Base-by-base conservation (phyloP, 2,888 invertebrate species). In the Rhogogaster chlorosoma region DNA sequence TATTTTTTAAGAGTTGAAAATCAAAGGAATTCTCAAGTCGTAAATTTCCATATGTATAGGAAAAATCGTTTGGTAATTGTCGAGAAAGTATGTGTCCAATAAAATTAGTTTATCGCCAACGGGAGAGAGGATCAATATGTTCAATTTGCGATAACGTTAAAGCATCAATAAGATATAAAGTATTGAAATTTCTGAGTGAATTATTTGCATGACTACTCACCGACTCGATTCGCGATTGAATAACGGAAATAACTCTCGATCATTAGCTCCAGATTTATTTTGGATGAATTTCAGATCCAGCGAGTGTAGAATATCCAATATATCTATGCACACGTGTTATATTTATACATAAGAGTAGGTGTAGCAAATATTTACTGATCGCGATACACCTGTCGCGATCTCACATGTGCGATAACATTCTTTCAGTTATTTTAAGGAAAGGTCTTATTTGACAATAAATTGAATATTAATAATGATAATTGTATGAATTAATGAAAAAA, bases 191-290 rank as follows among this genome's bases (percentile, higher is more conserved):
- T 10, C 18, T 32, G 32, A 32, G 18, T 67, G 32, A 18, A 32
- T 26, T 26, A 18, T 67, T 67, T 6, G 61, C 61, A 29, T 18
- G 7, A 15, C 15, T 32, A 67, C 15, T 32, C 26, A 7, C 9
- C 32, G 32, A 67, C 10, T 32, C 18, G 15, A 67, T 18, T 67
- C 15, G 18, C 32, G 29, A 67, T 67, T 32, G 5, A 67, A 67
- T 67, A 67, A 15, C 67, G 32, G 67, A 67, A 67, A 67, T 67
- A 67, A 67, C 67, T 32, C 15, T 67, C 9, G 67, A 67, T 32
- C 4, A 67, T 32, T 1, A 67, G 18, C 12, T 67, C 67, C 18
- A 32, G 67, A 29, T 26, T 26, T 29, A 32, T 67, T 67, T 67
- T 32, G 6, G 32, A 67, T 32, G 18, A 67, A 67, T 67, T 67